Percentiles rank a stretch among this genome's conserved stretches.
Evolutionary conservation across 1,140 invertebrate genomes (phyloP).

Genomic region (Pseudomyrmex gracilis): DNA sequence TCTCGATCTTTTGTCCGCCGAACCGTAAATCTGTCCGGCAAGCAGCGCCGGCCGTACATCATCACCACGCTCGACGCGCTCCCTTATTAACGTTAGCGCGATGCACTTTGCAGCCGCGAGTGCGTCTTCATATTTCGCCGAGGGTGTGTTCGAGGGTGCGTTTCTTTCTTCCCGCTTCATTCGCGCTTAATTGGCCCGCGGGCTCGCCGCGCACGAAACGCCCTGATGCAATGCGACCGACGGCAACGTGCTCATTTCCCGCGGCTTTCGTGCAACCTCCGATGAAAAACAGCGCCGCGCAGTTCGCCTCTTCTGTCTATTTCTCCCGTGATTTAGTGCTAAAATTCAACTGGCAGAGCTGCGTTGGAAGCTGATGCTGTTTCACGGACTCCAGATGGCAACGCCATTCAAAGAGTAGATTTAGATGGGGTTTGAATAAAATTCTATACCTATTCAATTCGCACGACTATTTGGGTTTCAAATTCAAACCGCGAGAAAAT

Average conservation of each 20-base stretch:
- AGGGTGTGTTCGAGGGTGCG: neutral
- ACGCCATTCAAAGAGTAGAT: conserved; percentile 14
- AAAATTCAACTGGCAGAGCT: conserved; percentile 3
- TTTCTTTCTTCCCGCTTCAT: conserved; percentile 14
- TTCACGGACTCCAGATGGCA: conserved; percentile 35
- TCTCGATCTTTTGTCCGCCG: conserved; percentile 39
- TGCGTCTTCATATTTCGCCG: conserved; percentile 1
- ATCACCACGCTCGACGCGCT: conserved; percentile 4
- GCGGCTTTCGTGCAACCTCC: conserved; percentile 33
- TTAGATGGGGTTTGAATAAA: conserved; percentile 15
- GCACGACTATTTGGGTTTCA: no score
- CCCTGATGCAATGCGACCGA: conserved; percentile 12
- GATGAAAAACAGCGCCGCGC: conserved; percentile 26
- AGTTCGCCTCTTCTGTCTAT: conserved; percentile 25
- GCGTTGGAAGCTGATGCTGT: conserved; percentile 13
- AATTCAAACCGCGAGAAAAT: neutral
- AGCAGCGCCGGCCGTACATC: conserved; percentile 33
- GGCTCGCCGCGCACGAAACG: neutral
- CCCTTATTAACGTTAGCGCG: conserved; percentile 44
- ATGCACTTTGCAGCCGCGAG: conserved; percentile 8
- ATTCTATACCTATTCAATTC: neutral
- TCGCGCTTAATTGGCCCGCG: conserved; percentile 42
- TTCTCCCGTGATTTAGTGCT: conserved; percentile 51
- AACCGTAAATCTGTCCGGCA: conserved; percentile 50
- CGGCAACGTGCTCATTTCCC: neutral